These are phyloP conservation scores for Lanius ludovicianus DNA, from an alignment of 2,113 vertebrate genomes.

Conservation along the genomic window DNA sequence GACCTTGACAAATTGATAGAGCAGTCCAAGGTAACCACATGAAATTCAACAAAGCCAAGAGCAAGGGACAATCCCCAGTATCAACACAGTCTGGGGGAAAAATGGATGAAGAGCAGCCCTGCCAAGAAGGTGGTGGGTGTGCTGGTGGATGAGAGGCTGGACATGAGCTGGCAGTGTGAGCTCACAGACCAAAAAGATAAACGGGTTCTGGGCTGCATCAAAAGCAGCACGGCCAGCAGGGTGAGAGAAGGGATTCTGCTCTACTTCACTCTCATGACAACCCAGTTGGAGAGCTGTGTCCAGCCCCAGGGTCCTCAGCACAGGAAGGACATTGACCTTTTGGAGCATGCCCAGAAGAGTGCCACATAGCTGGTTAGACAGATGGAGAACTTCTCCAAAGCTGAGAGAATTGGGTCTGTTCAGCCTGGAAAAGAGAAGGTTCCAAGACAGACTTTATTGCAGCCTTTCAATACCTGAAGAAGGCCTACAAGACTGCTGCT, in stretches of 20 bases:
- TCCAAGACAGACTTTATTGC: neutral
- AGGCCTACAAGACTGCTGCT: neutral
- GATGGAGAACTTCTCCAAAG: neutral
- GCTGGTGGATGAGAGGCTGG: neutral
- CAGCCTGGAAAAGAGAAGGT: neutral
- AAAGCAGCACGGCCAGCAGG: neutral
- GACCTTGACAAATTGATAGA: neutral
- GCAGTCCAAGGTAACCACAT: neutral
- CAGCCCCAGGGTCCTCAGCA: neutral
- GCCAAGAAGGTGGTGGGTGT: neutral
- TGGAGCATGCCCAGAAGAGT: neutral
- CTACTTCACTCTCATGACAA: neutral
- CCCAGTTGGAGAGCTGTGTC: neutral
- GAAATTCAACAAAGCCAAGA: neutral
- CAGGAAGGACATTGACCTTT: neutral
- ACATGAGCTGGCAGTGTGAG: neutral
- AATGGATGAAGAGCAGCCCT: neutral
- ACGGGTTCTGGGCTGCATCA: fast-evolving
- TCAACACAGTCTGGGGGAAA: neutral
- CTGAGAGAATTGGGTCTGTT: neutral
- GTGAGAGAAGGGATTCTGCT: neutral
- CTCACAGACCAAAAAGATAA: neutral
- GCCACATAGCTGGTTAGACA: neutral
- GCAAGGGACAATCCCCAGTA: neutral
- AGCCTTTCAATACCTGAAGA: neutral